These are phyloP conservation scores for Rhinatrema bivittatum DNA, from an alignment of 2,797 vertebrate genomes.

Conservation along the genomic window DNA sequence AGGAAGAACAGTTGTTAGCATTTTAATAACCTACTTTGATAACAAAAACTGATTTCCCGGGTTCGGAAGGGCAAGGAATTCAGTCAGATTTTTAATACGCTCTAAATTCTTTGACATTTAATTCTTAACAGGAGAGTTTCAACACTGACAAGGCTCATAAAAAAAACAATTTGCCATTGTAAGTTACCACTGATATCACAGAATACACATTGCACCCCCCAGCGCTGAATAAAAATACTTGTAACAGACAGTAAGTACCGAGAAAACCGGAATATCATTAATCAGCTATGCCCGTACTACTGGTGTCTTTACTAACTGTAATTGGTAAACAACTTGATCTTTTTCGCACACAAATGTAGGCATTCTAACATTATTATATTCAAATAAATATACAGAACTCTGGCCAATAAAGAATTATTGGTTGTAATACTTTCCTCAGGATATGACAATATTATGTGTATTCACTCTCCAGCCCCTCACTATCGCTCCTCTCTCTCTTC, in stretches of 20 bases:
- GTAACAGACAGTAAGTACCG: slow-evolving; percentile 26
- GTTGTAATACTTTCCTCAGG: no score
- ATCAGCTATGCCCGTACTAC: no score
- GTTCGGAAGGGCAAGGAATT: slow-evolving; percentile 3
- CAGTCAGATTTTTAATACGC: slow-evolving; percentile 18
- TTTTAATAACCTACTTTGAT: not conserved
- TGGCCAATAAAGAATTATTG: no score
- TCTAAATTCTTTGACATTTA: slow-evolving; percentile 33
- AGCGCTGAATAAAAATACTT: slow-evolving; percentile 28
- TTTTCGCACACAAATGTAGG: no score
- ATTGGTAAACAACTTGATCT: no score
- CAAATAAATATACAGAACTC: no score
- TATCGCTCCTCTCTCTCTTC: no score
- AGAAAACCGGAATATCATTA: slow-evolving; percentile 39
- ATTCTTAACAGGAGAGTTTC: slow-evolving; percentile 25
- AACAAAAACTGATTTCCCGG: slow-evolving; percentile 11
- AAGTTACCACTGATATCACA: slow-evolving; percentile 33
- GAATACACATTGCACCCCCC: slow-evolving; percentile 30
- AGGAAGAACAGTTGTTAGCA: not conserved
- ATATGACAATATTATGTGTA: no score
- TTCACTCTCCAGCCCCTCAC: no score
- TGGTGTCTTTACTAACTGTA: no score
- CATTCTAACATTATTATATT: no score
- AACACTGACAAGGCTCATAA: slow-evolving; percentile 36
- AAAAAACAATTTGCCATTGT: slow-evolving; percentile 36